Conservation (phyloP, 1,140 invertebrate genomes). For the Latrodectus geometricus region DNA sequence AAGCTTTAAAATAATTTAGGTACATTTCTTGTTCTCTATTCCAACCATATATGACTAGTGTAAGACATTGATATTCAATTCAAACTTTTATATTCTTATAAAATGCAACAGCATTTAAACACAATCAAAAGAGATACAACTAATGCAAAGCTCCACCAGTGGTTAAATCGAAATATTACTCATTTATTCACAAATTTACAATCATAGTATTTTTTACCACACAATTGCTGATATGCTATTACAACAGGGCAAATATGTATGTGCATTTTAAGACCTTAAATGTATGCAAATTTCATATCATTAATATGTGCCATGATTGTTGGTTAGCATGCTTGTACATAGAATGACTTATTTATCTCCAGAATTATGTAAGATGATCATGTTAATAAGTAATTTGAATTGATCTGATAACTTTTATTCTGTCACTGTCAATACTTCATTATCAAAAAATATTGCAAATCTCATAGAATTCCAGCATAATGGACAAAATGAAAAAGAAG, state of each 20-base stretch:
- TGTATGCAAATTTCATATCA: background rate
- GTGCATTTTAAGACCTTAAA: background rate
- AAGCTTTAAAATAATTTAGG: background rate
- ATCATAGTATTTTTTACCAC: background rate
- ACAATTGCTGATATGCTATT: background rate
- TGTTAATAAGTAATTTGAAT: no score
- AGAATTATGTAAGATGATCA: no score
- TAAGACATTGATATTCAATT: background rate
- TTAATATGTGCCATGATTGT: background rate
- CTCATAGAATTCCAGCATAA: no score
- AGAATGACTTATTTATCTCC: background rate
- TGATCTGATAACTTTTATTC: no score
- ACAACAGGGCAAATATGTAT: background rate
- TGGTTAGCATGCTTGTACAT: background rate
- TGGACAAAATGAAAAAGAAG: no score
- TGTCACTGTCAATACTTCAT: no score
- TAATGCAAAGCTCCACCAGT: constrained; percentile 54
- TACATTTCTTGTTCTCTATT: background rate
- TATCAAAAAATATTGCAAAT: no score
- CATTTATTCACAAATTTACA: background rate
- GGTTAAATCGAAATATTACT: constrained; percentile 21
- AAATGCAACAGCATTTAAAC: constrained; percentile 32
- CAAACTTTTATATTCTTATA: background rate
- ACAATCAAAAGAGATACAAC: constrained; percentile 31
- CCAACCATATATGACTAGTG: constrained; percentile 18